Percentiles rank a stretch among this genome's conserved stretches.
These are phyloP conservation scores for Achatina immaculata DNA, from an alignment of 1,140 invertebrate genomes.

Conservation along the genomic window DNA sequence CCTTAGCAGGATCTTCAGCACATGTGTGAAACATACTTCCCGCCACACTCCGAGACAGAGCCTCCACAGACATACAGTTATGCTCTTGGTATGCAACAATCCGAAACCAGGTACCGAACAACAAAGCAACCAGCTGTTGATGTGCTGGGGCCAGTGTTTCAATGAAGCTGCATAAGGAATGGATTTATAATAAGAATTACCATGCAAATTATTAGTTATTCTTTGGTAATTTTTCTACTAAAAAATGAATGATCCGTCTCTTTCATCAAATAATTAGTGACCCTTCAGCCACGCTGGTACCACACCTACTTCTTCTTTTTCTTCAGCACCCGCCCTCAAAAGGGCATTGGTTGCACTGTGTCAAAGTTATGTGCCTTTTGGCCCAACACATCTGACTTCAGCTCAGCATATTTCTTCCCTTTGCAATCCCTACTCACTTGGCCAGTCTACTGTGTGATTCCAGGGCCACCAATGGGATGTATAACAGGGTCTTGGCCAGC, in stretches of 20 bases:
- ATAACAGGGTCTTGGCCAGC: no score
- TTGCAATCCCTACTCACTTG: no score
- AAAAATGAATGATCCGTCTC: neutral
- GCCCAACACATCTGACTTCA: no score
- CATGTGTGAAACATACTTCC: slow-evolving; percentile 94
- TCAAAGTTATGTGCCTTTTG: no score
- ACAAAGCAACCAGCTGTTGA: slow-evolving; percentile 91
- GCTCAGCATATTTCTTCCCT: no score
- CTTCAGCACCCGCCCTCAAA: neutral
- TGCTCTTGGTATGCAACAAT: slow-evolving; percentile 91
- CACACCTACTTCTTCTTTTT: no score
- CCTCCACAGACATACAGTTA: slow-evolving; percentile 92
- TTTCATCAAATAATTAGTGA: no score
- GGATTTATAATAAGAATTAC: slow-evolving; percentile 2
- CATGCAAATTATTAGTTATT: no score
- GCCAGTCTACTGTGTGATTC: no score
- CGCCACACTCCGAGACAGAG: slow-evolving; percentile 91
- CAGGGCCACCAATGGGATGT: no score
- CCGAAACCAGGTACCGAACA: slow-evolving; percentile 95
- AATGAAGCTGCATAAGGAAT: slow-evolving; percentile 81
- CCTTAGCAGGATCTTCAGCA: slow-evolving; percentile 72
- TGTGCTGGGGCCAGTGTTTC: slow-evolving; percentile 88
- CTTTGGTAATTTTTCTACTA: no score
- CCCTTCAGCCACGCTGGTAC: no score
- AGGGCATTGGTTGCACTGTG: neutral